Conservation (phyloP, 2,113 vertebrate genomes). For the Dasyornis broadbenti region DNA sequence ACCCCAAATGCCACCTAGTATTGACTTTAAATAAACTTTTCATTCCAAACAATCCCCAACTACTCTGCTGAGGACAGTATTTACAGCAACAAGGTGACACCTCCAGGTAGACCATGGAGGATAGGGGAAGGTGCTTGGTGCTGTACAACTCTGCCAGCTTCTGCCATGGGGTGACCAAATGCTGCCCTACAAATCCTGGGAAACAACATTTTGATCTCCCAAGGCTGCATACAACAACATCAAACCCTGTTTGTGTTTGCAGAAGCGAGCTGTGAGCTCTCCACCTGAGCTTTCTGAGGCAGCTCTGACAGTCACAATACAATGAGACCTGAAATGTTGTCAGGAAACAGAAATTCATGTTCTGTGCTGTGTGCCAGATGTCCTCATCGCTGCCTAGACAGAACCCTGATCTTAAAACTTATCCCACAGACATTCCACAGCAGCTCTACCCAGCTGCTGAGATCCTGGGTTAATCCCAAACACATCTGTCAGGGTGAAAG, state of each 20-base stretch:
- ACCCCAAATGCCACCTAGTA: neutral
- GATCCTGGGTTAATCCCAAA: neutral
- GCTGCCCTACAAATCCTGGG: neutral
- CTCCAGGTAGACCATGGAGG: neutral
- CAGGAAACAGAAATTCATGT: neutral
- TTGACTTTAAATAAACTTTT: neutral
- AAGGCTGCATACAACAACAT: neutral
- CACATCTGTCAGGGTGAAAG: neutral
- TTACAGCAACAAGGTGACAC: neutral
- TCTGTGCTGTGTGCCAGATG: neutral
- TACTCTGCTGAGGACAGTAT: neutral
- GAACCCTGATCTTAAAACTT: neutral
- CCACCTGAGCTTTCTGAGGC: neutral
- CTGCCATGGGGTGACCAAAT: neutral
- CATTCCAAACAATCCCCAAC: fast-evolving
- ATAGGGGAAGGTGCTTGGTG: fast-evolving
- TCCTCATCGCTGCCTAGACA: neutral
- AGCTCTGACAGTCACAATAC: neutral
- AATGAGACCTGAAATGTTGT: neutral
- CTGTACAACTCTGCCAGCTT: neutral
- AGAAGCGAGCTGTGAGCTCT: neutral
- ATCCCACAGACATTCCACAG: neutral
- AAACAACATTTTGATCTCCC: neutral
- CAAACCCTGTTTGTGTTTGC: neutral
- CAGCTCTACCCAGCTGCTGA: neutral